Percentiles rank a stretch among this genome's conserved stretches.
Conservation (phyloP, 35 echinoderm and acorn worm species). For the Anneissia japonica region DNA sequence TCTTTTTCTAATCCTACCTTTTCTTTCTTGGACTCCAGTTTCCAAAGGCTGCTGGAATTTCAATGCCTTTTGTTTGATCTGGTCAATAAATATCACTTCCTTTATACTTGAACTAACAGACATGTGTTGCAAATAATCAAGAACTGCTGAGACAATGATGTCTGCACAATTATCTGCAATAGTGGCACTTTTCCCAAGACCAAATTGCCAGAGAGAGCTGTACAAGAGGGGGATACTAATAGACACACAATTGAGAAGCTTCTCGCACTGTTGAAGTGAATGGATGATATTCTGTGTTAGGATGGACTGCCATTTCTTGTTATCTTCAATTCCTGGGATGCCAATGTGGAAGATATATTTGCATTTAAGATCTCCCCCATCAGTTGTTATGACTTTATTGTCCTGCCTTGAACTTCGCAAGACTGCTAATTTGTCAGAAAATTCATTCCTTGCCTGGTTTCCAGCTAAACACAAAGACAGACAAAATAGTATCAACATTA, state of each 20-base stretch:
- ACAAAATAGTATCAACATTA: no score
- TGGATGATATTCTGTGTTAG: background rate
- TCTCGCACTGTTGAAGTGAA: background rate
- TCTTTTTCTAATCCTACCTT: no score
- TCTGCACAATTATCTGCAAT: background rate
- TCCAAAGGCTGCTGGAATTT: background rate
- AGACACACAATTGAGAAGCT: background rate
- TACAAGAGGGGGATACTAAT: background rate
- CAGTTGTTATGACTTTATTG: background rate
- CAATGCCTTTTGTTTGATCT: background rate
- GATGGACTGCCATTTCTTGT: background rate
- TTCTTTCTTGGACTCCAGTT: background rate
- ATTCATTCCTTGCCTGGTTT: background rate
- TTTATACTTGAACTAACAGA: background rate
- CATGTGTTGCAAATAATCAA: background rate
- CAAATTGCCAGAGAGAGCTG: background rate
- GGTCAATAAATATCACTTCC: background rate
- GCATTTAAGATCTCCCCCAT: background rate
- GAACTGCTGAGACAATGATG: background rate
- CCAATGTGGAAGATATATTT: background rate
- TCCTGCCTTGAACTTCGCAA: background rate
- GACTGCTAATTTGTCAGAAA: background rate
- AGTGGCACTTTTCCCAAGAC: background rate
- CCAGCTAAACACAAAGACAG: background rate
- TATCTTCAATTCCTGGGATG: background rate